Base-by-base conservation (phyloP, 2,113 vertebrate genomes). In the Leuciscus idus region DNA sequence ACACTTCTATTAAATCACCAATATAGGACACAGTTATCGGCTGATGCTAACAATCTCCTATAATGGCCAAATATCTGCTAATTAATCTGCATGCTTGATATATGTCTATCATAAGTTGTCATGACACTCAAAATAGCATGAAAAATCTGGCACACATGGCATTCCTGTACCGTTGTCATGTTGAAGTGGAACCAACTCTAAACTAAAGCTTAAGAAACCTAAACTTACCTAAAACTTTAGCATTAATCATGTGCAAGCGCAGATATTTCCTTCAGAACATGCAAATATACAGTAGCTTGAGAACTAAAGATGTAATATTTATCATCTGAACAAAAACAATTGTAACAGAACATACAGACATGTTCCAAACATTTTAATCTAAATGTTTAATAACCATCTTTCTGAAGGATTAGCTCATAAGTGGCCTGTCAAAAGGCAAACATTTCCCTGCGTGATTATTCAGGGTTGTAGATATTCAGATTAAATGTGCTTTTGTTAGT, bases 401-500 rank as follows among this genome's bases (percentile, higher is more conserved):
- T 83, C 28, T 55, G 28, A 55, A 55, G 81, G 81, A 83, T 83
- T 83, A 52, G 46, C 81, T 55, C 26, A 52, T 52, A 83, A 70
- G 61, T 46, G n/a, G 39, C 39, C n/a, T 55, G 81, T 70, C 81
- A 55, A 19, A 70, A 70, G 28, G 64, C 6, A 83, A 68, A 83
- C 36, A 50, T 83, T 55, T 83, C 81, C 26, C 81, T 15, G 43
- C 1, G 12, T 70, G 28, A 70, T 70, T 70, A 83, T 70, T 83
- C 46, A 83, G 28, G 64, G 80, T 50, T 66, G 43, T 26, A 82
- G 46, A 82, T 82, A 50, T 82, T 82, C 39, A 30, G 62, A 82
- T 82, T 70, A 70, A 66, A 83, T 52, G 81, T n/a, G 81, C 81
- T 82, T 68, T 81, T 66, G 79, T 43, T 70, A n/a, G 43, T 2